A percentile compares a stretch with the other conserved stretches of the same genome.
phyloP scores from a whole-genome alignment of 2,888 invertebrate genomes.

The Adelognathus sp. region DNA sequence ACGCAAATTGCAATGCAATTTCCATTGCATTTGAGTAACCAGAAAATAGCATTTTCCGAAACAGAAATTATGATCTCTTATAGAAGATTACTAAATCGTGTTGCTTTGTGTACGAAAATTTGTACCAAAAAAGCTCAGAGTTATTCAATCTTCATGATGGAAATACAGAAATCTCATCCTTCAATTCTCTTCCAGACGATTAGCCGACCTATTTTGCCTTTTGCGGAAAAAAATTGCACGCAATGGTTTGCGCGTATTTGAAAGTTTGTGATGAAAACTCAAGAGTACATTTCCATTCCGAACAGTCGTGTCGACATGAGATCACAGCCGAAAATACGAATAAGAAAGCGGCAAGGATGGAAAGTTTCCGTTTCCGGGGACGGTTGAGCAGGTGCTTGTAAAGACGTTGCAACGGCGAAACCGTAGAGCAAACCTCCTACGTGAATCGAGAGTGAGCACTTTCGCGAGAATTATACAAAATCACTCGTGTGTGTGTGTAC shows the following conservation, averaged over 20 bases:
- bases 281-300: not conserved
- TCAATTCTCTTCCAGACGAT: not conserved
- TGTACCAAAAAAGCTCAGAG: no score
- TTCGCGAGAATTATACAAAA: conserved; percentile 37
- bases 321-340: conserved; percentile 62
- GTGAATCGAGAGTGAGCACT: conserved; percentile 29
- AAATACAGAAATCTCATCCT: not conserved
- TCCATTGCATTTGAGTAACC: no score
- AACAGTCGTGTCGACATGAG: conserved; percentile 25
- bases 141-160: no score
- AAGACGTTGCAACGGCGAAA: not conserved
- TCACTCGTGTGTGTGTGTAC: not conserved
- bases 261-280: not conserved
- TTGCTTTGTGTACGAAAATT: no score
- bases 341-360: conserved; percentile 64
- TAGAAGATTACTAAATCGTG: no score
- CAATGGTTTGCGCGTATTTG: no score
- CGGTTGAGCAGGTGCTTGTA: conserved; percentile 6
- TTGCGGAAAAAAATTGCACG: not conserved
- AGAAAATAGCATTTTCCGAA: no score
- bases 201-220: not conserved
- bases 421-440: not conserved
- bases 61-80: no score
- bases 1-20: no score
- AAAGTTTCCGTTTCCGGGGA: conserved; percentile 56